Conservation (phyloP, 1,140 invertebrate genomes). For the Batillaria attramentaria region DNA sequence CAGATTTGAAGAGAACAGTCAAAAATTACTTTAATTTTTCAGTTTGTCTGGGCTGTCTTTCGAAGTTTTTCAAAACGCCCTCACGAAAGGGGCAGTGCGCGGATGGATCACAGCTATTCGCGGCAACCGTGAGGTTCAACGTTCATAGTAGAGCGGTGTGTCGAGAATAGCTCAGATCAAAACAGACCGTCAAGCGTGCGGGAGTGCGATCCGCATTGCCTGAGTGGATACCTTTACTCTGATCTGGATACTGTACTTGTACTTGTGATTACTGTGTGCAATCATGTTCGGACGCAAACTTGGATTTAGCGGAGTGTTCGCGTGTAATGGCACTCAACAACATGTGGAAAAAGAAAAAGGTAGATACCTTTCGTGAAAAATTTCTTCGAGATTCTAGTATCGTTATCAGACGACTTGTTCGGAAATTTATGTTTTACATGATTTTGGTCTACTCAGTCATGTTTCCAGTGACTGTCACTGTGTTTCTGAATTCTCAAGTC, state of each 20-base stretch:
- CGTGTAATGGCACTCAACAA: conserved; percentile 33
- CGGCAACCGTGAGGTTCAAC: conserved; percentile 51
- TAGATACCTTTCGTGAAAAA: background rate
- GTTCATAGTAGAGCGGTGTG: conserved; percentile 62
- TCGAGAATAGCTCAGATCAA: conserved; percentile 56
- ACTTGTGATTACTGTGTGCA: conserved; percentile 12
- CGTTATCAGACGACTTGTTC: background rate
- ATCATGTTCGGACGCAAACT: conserved; percentile 53
- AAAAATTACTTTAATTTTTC: no score
- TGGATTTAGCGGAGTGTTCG: conserved; percentile 45
- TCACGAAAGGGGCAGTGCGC: background rate
- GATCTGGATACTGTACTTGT: conserved; percentile 19
- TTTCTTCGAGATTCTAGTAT: background rate
- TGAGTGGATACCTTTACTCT: conserved; percentile 28
- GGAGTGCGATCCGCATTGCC: conserved; percentile 30
- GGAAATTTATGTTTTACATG: background rate
- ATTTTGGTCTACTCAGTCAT: no score
- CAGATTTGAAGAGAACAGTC: no score
- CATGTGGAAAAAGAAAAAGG: conserved; percentile 43
- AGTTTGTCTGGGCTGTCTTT: no score
- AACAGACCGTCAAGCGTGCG: conserved; percentile 40
- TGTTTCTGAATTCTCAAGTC: no score
- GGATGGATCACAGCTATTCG: background rate
- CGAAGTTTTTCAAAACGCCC: background rate
- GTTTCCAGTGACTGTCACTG: no score